phyloP scores from a whole-genome alignment of 2,113 vertebrate genomes.

The Larimichthys crocea region DNA sequence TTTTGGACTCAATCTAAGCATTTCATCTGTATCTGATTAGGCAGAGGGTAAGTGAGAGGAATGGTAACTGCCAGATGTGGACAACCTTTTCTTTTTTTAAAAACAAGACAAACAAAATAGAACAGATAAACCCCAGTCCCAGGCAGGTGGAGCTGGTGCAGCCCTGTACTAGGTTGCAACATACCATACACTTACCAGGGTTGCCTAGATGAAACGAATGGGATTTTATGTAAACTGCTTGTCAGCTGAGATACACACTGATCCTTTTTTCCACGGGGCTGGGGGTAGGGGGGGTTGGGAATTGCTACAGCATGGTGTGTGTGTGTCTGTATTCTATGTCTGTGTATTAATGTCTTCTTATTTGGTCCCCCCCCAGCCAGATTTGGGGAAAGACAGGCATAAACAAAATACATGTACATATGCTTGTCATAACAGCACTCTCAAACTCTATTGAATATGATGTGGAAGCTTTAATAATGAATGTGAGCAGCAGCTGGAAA shows the following conservation, averaged over 20 bases:
- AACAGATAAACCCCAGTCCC: constrained; percentile 40
- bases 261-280: constrained; percentile 77
- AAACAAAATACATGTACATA: constrained; percentile 53
- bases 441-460: constrained; percentile 70
- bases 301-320: constrained; percentile 47
- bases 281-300: constrained; percentile 24
- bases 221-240: constrained; percentile 84
- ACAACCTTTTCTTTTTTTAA: constrained; percentile 1
- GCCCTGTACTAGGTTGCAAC: constrained; percentile 59
- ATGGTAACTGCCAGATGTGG: constrained; percentile 46
- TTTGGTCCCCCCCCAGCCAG: constrained; percentile 48
- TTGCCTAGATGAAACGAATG: constrained; percentile 77
- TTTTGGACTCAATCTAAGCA: constrained; percentile 32
- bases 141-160: constrained; percentile 67
- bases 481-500: constrained; percentile 82
- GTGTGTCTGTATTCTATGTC: constrained; percentile 29
- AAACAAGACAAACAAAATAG: neutral
- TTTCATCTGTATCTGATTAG: constrained; percentile 48
- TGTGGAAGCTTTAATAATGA: constrained; percentile 82
- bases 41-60: constrained; percentile 12
- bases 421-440: constrained; percentile 56
- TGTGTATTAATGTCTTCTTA: constrained; percentile 55
- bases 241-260: constrained; percentile 82
- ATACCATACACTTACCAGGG: constrained; percentile 72
- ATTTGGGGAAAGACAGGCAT: constrained; percentile 43